Evolutionary conservation across 2,888 invertebrate species (phyloP), one percentile per base, ranked within the genome.

Genomic region (Branchipolynoe longqiensis): DNA sequence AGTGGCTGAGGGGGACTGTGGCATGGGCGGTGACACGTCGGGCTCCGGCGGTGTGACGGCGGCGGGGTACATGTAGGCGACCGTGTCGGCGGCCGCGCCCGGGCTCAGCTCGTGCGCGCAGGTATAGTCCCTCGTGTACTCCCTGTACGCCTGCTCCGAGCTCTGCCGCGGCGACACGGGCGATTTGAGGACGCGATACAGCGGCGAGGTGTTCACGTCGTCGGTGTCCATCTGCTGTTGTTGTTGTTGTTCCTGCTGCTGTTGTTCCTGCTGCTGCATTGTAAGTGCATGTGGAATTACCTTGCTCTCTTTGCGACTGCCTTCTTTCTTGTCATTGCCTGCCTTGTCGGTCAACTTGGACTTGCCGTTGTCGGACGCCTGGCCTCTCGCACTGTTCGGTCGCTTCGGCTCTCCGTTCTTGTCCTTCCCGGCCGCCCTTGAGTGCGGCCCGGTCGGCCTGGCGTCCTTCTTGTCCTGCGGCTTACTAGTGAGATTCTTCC

Each of bases 1-100:
- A 14, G 81, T 91, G 0, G 91, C n/a, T 12, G 87, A 92, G 0
- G 93, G 93, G 1, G 93, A 93, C 74, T 91, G 91, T 22, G 93
- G 92, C 83, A 91, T 91, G 6, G 93, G 93, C 28, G 93, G 93
- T 0, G 93, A 92, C 6, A 91, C 90, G 82, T 92, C 92, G 0
- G 91, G 91, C 78, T 92, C 92, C 6, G 92, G 92, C 0, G 93
- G 92, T 0, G 92, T 92, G 31, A 91, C 92, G 0, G 93, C 92
- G 0, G 92, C 92, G 4, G 92, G 92, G 88, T 91, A 93, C 69
- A 90, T 89, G 87, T 91, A 92, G 6, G 90, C 85, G 18, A 69
- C 41, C 6, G 38, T 69, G 54, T 64, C 73, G 28, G 41, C 64
- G 25, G 41, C 69, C 33, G 41, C 69, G n/a, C 84, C 84, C 18